phyloP scores from a whole-genome alignment of 2,113 vertebrate species.

The Gnathonemus longibarbis region DNA sequence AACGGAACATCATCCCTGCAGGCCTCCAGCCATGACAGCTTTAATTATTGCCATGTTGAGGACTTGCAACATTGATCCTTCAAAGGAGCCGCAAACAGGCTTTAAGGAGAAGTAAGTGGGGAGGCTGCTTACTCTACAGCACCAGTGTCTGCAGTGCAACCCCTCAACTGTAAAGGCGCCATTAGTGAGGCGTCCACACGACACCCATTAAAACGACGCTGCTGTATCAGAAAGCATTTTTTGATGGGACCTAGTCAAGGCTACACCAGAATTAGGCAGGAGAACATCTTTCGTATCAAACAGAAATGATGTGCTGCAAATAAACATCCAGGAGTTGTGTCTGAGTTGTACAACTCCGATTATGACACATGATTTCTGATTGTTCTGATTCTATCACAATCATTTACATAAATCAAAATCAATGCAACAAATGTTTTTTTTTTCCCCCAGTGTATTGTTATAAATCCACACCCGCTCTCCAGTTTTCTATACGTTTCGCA shows the following conservation, averaged over 20 bases:
- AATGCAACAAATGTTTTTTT: not conserved
- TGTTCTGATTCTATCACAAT: not conserved
- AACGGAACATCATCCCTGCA: slow-evolving; percentile 96
- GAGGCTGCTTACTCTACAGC: not conserved
- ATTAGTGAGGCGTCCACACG: not conserved
- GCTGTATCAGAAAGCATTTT: not conserved
- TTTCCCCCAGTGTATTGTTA: not conserved
- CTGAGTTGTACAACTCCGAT: not conserved
- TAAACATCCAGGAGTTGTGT: not conserved
- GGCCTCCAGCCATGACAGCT: slow-evolving; percentile 82
- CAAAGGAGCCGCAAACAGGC: slow-evolving; percentile 66
- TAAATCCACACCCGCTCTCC: not conserved
- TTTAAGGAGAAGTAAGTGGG: slow-evolving; percentile 36
- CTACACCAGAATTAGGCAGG: not conserved
- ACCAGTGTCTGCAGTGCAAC: not conserved
- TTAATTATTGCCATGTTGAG: slow-evolving; percentile 90
- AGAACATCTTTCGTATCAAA: not conserved
- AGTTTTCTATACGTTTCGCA: not conserved
- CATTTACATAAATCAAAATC: not conserved
- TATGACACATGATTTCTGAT: not conserved
- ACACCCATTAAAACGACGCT: not conserved
- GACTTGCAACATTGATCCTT: slow-evolving; percentile 85
- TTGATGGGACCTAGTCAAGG: not conserved
- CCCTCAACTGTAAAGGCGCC: not conserved
- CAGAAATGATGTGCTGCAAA: not conserved